A percentile compares a stretch with the other conserved stretches of the same genome.
Evolutionary conservation across 1,140 invertebrate genomes (phyloP).

Genomic region (Micrasema minimum): DNA sequence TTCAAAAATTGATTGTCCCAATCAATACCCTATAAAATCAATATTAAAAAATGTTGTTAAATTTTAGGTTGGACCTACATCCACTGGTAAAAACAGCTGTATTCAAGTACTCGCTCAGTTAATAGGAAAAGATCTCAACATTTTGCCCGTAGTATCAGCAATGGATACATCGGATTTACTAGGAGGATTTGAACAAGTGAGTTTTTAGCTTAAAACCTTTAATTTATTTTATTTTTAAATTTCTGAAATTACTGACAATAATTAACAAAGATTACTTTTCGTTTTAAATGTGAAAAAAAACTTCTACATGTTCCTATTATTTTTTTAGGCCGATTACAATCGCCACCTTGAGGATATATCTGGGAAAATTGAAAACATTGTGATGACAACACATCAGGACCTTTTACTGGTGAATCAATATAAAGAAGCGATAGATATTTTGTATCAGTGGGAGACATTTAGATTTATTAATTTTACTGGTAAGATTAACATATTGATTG

Average conservation of each 20-base stretch:
- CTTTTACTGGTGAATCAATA: slow-evolving; percentile 43
- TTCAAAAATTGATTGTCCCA: no score
- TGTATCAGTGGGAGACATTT: slow-evolving; percentile 51
- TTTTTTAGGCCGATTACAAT: slow-evolving; percentile 75
- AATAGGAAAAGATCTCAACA: slow-evolving; percentile 77
- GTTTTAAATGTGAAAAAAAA: no score
- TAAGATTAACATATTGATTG: no score
- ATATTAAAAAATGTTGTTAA: no score
- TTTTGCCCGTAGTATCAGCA: slow-evolving; percentile 88
- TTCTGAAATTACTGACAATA: no score
- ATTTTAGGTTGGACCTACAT: slow-evolving; percentile 81
- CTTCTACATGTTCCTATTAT: neutral
- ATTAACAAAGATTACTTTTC: neutral
- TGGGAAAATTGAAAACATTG: slow-evolving; percentile 59
- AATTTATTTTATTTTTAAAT: neutral
- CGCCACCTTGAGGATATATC: slow-evolving; percentile 75
- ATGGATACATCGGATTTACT: slow-evolving; percentile 96
- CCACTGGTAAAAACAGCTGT: slow-evolving; percentile 85
- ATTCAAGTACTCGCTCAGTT: slow-evolving; percentile 83
- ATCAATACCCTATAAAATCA: no score
- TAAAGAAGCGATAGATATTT: slow-evolving; percentile 47
- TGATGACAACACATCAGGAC: slow-evolving; percentile 58
- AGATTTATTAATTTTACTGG: slow-evolving; percentile 32
- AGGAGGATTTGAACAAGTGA: slow-evolving; percentile 95
- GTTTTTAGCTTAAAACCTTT: neutral